Evolutionary conservation across 2,113 vertebrate genomes (phyloP).

Genomic region (Verasper variegatus): DNA sequence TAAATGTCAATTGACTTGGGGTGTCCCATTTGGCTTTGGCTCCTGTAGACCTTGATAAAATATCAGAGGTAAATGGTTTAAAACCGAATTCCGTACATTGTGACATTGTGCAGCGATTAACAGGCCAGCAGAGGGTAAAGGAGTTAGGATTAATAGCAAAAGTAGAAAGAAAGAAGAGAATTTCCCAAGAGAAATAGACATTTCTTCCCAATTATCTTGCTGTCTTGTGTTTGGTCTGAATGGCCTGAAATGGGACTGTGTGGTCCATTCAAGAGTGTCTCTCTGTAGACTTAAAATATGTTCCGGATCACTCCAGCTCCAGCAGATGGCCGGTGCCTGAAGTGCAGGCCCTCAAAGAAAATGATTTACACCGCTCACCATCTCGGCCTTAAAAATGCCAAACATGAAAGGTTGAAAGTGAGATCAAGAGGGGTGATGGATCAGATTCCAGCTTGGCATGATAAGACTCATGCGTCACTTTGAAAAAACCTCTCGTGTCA

Average conservation of each 20-base stretch:
- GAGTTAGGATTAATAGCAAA: constrained; percentile 41
- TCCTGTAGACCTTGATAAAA: constrained; percentile 12
- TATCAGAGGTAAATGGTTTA: constrained; percentile 18
- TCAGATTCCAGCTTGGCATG: neutral
- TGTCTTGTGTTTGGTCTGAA: constrained; percentile 22
- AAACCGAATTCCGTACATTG: too few species aligned
- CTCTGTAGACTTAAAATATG: constrained; percentile 22
- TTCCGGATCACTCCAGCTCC: constrained; percentile 26
- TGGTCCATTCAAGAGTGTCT: constrained; percentile 6
- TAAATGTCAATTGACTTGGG: neutral
- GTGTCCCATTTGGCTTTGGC: constrained; percentile 15
- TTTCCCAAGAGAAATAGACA: constrained; percentile 17
- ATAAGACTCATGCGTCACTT: constrained; percentile 15
- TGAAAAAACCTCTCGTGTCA: constrained; percentile 22
- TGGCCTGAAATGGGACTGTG: constrained; percentile 11
- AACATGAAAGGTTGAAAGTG: constrained; percentile 32
- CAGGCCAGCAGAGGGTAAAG: constrained; percentile 16
- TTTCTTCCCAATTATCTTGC: constrained; percentile 27
- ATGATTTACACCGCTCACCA: neutral
- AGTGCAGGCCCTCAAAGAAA: constrained; percentile 21
- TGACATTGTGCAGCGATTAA: constrained; percentile 13
- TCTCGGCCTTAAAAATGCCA: constrained; percentile 10
- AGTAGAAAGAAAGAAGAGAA: constrained; percentile 24
- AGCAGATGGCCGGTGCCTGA: constrained; percentile 47
- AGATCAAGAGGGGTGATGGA: constrained; percentile 16